These are phyloP conservation scores for Microcebus jonahi DNA, from an alignment of 2,113 vertebrate genomes.

Conservation along the genomic window DNA sequence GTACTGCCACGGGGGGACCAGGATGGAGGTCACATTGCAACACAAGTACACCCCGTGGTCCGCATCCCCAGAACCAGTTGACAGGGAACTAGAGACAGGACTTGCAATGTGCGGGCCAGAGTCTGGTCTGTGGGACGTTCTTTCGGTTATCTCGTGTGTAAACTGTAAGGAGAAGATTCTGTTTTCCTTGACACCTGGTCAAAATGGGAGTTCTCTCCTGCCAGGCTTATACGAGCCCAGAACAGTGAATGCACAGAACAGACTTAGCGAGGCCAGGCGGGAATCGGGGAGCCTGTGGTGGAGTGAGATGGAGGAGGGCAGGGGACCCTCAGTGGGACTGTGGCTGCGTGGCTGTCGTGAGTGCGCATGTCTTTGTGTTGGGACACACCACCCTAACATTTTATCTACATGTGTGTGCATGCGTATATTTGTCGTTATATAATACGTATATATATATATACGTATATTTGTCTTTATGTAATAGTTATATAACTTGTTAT, in stretches of 20 bases:
- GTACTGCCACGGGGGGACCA: too few species aligned
- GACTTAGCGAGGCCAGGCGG: neutral
- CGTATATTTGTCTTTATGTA: too few species aligned
- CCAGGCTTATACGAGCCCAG: neutral
- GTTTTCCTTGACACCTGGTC: neutral
- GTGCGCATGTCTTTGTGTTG: neutral
- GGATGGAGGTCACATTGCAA: neutral
- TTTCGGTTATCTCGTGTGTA: neutral
- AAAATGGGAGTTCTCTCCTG: neutral
- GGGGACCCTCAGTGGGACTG: accelerated
- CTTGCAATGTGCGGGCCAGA: neutral
- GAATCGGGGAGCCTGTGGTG: neutral
- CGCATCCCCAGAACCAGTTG: neutral
- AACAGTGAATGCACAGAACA: neutral
- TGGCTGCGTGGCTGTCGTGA: neutral
- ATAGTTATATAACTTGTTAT: neutral
- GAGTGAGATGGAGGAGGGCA: accelerated
- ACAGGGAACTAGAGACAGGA: neutral
- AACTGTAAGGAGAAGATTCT: neutral
- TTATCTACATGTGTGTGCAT: neutral
- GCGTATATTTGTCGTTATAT: neutral
- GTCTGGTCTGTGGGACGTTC: neutral
- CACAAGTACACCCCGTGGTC: neutral
- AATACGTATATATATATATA: too few species aligned
- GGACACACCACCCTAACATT: neutral